A percentile compares a stretch with the other conserved stretches of the same genome.
Conservation (phyloP, 2,888 invertebrate species). For the Petrolisthes manimaculis region DNA sequence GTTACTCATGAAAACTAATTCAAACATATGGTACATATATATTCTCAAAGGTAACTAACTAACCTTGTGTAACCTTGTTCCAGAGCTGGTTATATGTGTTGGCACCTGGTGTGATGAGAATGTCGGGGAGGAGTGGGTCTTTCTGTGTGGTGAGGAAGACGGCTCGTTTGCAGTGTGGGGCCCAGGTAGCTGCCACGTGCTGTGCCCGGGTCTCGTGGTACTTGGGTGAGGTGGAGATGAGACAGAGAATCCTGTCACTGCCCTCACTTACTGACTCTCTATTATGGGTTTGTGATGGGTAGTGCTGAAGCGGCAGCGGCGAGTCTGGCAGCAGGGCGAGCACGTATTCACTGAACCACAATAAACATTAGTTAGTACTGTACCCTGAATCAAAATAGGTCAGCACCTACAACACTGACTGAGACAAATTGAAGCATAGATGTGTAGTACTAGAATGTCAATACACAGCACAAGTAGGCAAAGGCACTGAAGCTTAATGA, state of each 20-base stretch:
- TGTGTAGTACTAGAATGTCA: too few relatives aligned
- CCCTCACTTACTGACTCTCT: not conserved
- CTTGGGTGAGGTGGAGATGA: conserved; percentile 58
- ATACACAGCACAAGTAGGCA: too few relatives aligned
- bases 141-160: conserved; percentile 54
- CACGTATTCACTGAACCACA: conserved; percentile 15
- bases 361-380: too few relatives aligned
- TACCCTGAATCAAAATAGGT: too few relatives aligned
- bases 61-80: conserved; percentile 62
- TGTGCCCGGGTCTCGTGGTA: conserved; percentile 57
- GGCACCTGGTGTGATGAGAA: conserved; percentile 47
- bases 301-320: conserved; percentile 13
- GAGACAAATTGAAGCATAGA: too few relatives aligned
- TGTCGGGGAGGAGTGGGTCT: conserved; percentile 37
- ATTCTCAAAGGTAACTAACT: not conserved
- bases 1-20: not conserved
- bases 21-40: not conserved
- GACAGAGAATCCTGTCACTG: conserved; percentile 43
- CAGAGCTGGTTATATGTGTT: conserved; percentile 57
- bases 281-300: not conserved
- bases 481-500: too few relatives aligned
- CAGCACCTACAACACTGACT: too few relatives aligned
- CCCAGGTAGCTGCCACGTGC: conserved; percentile 63
- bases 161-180: conserved; percentile 53
- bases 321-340: conserved; percentile 13